These are phyloP conservation scores for Neelides sp. DNA, from an alignment of 1,140 invertebrate species.

Conservation along the genomic window DNA sequence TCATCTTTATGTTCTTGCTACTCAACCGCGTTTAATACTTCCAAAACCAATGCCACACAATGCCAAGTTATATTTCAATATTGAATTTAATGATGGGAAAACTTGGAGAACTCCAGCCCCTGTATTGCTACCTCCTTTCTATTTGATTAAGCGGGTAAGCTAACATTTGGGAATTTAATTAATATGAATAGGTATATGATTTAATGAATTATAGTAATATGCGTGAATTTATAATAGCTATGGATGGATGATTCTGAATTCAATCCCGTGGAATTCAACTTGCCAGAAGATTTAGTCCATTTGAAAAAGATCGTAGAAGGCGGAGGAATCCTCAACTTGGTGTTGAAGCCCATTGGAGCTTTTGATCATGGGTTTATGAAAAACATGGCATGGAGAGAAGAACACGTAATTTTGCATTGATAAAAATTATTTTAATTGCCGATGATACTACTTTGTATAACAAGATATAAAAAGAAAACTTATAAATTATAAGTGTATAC, in stretches of 20 bases:
- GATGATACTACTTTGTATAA: too few relatives aligned
- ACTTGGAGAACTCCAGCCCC: slow-evolving; percentile 11
- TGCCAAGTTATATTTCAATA: slow-evolving; percentile 16
- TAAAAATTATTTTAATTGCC: neutral
- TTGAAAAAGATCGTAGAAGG: slow-evolving; percentile 22
- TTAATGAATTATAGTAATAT: too few relatives aligned
- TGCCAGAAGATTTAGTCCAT: slow-evolving; percentile 21
- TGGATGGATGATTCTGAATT: slow-evolving; percentile 11
- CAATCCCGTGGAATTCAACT: slow-evolving; percentile 13
- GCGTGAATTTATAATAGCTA: slow-evolving; percentile 12
- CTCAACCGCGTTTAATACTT: slow-evolving; percentile 72
- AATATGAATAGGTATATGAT: too few relatives aligned
- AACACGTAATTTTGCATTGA: slow-evolving; percentile 18
- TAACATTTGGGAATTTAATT: neutral
- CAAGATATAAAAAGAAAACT: too few relatives aligned
- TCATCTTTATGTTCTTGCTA: slow-evolving; percentile 87
- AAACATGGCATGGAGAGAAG: slow-evolving; percentile 24
- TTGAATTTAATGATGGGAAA: slow-evolving; percentile 27
- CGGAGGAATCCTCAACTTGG: slow-evolving; percentile 21
- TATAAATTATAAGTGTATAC: too few relatives aligned
- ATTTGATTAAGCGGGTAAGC: slow-evolving; percentile 21
- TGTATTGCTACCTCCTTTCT: slow-evolving; percentile 25
- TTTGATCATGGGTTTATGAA: slow-evolving; percentile 17
- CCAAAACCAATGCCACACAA: slow-evolving; percentile 39
- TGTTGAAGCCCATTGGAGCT: slow-evolving; percentile 15